A percentile compares a stretch with the other conserved stretches of the same genome.
Evolutionary conservation across 2,113 vertebrate genomes (phyloP).

Genomic region (Anas platyrhynchos): DNA sequence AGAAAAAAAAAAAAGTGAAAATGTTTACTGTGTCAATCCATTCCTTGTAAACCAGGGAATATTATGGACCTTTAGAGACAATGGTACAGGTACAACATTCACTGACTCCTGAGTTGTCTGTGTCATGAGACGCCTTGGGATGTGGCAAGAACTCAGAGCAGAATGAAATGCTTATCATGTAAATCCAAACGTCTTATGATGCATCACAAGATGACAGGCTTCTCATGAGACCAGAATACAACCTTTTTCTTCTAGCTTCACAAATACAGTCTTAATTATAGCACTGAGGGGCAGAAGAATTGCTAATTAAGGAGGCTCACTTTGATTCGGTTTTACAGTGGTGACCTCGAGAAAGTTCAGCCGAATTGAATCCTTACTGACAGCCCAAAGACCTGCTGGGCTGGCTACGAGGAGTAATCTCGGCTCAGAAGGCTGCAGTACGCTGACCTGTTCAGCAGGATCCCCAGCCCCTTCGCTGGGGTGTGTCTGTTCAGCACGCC

Average conservation of each 20-base stretch:
- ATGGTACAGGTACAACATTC: neutral
- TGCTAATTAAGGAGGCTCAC: neutral
- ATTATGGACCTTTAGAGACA: neutral
- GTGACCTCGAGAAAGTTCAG: conserved; percentile 44
- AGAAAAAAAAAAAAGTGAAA: neutral
- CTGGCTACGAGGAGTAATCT: neutral
- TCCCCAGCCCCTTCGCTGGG: neutral
- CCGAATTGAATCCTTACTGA: neutral
- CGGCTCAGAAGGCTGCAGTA: neutral
- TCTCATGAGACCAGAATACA: neutral
- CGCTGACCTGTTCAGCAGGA: conserved; percentile 33
- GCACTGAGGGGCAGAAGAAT: neutral
- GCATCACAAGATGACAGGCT: conserved; percentile 42
- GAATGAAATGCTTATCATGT: neutral
- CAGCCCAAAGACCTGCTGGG: conserved; percentile 3
- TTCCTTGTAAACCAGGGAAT: neutral
- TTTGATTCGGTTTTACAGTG: neutral
- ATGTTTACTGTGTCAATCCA: neutral
- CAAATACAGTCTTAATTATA: neutral
- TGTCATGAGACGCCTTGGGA: conserved; percentile 43
- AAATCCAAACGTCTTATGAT: conserved; percentile 39
- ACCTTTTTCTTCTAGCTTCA: conserved; percentile 8
- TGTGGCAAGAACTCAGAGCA: neutral
- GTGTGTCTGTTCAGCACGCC: conserved; percentile 8
- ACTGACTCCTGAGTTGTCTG: neutral